phyloP scores from a whole-genome alignment of 2,797 vertebrate genomes.

The Loris lydekkerianus region DNA sequence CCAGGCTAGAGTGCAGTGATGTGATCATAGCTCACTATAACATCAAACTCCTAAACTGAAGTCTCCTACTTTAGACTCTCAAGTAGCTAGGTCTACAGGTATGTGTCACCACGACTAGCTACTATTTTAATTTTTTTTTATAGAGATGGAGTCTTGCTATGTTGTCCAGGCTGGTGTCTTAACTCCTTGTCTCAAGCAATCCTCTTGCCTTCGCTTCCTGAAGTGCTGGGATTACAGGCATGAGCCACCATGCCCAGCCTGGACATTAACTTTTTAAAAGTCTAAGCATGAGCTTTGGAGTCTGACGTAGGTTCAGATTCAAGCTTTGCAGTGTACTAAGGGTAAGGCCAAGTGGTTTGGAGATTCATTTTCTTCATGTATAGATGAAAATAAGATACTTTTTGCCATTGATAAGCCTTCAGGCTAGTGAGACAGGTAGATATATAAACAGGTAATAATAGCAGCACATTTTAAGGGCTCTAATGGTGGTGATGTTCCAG shows the following conservation, averaged over 20 bases:
- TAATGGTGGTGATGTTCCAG: conserved; percentile 18
- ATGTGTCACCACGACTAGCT: too few species aligned
- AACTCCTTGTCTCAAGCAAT: too few species aligned
- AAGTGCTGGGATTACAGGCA: too few species aligned
- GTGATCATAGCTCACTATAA: too few species aligned
- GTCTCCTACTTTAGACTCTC: too few species aligned
- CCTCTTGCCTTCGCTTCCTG: too few species aligned
- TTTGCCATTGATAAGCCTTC: conserved; percentile 43
- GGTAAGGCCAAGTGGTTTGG: conserved; percentile 19
- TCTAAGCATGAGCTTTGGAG: neutral
- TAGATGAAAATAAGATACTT: conserved; percentile 33
- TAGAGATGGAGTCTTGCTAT: too few species aligned
- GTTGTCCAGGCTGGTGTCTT: too few species aligned
- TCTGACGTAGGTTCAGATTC: neutral
- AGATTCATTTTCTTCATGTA: conserved; percentile 35
- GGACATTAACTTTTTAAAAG: conserved; percentile 29
- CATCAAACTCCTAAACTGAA: too few species aligned
- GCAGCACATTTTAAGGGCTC: neutral
- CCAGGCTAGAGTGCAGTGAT: too few species aligned
- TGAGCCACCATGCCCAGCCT: neutral
- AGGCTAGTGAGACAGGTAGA: conserved; percentile 17
- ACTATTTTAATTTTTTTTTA: too few species aligned
- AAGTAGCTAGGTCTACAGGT: too few species aligned
- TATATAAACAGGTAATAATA: neutral
- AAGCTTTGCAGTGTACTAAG: neutral